Conservation (phyloP, 2,888 invertebrate species). For the Apomyelois bistriatella region DNA sequence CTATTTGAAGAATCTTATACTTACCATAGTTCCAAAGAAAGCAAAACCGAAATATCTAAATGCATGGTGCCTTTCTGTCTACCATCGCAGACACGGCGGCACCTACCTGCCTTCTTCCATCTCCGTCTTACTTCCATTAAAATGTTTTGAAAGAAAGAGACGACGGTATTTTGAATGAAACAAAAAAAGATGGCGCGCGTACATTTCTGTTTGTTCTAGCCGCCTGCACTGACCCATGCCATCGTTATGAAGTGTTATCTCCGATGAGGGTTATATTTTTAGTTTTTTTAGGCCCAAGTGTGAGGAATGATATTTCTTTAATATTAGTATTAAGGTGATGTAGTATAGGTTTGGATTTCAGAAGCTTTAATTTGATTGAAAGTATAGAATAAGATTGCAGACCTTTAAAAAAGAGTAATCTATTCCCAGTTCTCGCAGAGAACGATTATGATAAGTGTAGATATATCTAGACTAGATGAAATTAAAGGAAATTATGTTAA, state of each 20-base stretch:
- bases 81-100: conserved; percentile 64
- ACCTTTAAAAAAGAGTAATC: too few relatives aligned
- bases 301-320: conserved; percentile 76
- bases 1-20: conserved; percentile 16
- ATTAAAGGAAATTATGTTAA: too few relatives aligned
- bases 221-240: conserved; percentile 73
- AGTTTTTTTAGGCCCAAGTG: conserved; percentile 56
- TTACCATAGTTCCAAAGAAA: conserved; percentile 33
- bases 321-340: conserved; percentile 54
- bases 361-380: conserved; percentile 15
- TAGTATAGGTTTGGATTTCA: conserved; percentile 40
- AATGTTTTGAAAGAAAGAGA: conserved; percentile 28
- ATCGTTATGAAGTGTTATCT: conserved; percentile 73
- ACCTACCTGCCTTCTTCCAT: conserved; percentile 67
- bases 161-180: conserved; percentile 39
- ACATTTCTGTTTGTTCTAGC: conserved; percentile 74
- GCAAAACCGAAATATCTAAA: conserved; percentile 31
- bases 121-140: conserved; percentile 35
- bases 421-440: too few relatives aligned
- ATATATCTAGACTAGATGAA: too few relatives aligned
- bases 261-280: conserved; percentile 75
- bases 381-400: too few relatives aligned
- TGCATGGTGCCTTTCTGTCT: conserved; percentile 71
- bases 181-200: conserved; percentile 52
- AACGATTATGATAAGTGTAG: too few relatives aligned